phyloP scores from a whole-genome alignment of 1,140 invertebrate species.

The Camponotus floridanus region DNA sequence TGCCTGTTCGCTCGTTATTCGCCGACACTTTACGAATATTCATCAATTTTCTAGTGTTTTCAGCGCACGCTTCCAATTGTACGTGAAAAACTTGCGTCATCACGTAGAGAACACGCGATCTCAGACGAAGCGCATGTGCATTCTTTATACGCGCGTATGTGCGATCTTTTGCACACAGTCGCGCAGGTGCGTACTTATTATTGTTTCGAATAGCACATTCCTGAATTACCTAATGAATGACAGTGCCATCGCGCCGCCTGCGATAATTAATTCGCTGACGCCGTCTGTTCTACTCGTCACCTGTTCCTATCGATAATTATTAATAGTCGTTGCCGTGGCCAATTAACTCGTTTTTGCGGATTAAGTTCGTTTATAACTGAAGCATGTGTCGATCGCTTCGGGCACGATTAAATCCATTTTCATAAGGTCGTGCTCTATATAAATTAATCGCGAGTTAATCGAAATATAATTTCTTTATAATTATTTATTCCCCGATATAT shows the following conservation, averaged over 20 bases:
- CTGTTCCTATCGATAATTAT: conserved; percentile 41
- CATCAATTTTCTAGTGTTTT: neutral
- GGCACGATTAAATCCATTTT: neutral
- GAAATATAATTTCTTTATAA: neutral
- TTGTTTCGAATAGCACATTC: conserved; percentile 11
- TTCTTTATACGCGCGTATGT: neutral
- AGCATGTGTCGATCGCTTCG: too few relatives aligned
- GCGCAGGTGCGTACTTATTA: conserved; percentile 12
- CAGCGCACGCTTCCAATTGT: neutral
- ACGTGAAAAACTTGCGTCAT: neutral
- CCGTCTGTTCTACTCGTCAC: neutral
- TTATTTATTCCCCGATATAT: neutral
- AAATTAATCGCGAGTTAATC: neutral
- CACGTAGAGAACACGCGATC: neutral
- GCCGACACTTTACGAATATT: neutral
- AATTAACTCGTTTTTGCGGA: conserved; percentile 10
- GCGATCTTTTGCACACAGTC: neutral
- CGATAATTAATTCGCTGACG: conserved; percentile 41
- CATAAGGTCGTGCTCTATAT: neutral
- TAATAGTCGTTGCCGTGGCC: neutral
- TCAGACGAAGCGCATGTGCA: neutral
- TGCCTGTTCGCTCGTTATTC: neutral
- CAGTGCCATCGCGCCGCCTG: conserved; percentile 30
- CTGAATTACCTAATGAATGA: conserved; percentile 64
- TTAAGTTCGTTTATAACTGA: neutral